These are phyloP conservation scores for Seira musarum DNA, from an alignment of 2,888 invertebrate genomes.

Conservation along the genomic window DNA sequence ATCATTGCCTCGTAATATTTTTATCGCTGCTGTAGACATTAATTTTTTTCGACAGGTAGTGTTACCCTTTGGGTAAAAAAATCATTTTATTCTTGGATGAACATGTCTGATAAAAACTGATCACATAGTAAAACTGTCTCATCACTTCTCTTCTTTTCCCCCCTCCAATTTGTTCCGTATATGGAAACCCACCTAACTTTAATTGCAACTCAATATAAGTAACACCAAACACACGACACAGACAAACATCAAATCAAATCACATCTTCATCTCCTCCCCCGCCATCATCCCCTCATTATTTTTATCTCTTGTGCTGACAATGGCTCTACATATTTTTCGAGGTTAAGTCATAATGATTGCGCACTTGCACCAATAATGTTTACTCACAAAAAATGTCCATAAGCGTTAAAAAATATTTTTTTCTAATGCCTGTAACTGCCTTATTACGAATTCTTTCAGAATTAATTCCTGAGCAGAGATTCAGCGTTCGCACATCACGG, in stretches of 20 bases:
- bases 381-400: conserved; percentile 2
- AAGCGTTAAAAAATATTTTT: conserved; percentile 11
- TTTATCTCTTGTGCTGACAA: background rate
- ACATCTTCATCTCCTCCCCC: conserved; percentile 27
- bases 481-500: background rate
- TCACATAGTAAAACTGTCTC: background rate
- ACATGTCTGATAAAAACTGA: background rate
- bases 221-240: background rate
- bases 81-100: background rate
- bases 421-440: conserved; percentile 24
- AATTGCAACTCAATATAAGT: background rate
- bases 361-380: background rate
- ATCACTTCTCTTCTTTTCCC: background rate
- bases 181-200: background rate
- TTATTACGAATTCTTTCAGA: background rate
- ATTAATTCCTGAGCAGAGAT: background rate
- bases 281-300: conserved; percentile 14
- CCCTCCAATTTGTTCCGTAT: conserved; percentile 2
- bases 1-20: too few relatives aligned
- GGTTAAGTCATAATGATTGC: background rate
- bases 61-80: background rate
- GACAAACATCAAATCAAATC: conserved; percentile 14
- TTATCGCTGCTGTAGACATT: background rate
- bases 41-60: background rate
- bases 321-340: background rate